Conservation (phyloP, 1,140 invertebrate species). For the Drosophila bocqueti region DNA sequence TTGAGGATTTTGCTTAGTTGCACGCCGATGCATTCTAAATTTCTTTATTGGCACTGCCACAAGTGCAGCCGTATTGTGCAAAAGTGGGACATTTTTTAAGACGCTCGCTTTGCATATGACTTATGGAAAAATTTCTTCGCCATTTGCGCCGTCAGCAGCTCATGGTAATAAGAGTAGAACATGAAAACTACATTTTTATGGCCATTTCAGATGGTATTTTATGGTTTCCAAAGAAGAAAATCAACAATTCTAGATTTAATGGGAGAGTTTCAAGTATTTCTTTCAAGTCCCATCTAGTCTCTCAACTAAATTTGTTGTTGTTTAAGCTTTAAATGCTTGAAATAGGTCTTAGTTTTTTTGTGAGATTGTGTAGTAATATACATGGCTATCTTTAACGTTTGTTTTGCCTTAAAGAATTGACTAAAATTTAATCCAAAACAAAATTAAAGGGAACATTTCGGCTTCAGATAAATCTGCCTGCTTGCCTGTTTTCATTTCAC, state of each 20-base stretch:
- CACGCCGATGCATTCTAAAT: background rate
- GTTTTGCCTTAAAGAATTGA: background rate
- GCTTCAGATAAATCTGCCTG: conserved; percentile 15
- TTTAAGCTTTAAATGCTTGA: background rate
- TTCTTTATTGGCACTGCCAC: conserved; percentile 4
- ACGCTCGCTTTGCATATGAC: conserved; percentile 46
- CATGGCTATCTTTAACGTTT: too few relatives aligned
- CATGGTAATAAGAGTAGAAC: conserved; percentile 22
- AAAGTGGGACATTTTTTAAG: conserved; percentile 17
- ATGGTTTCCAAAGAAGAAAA: conserved; percentile 24
- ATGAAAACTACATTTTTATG: conserved; percentile 29
- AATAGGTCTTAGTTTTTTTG: background rate
- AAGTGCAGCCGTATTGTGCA: conserved; percentile 30
- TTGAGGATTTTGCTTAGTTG: conserved; percentile 20
- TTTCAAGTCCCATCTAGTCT: background rate
- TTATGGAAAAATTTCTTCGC: conserved; percentile 36
- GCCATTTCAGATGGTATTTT: conserved; percentile 38
- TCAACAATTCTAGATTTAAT: conserved; percentile 18
- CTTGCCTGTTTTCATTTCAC: background rate
- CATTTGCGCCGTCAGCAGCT: conserved; percentile 42
- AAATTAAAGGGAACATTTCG: background rate
- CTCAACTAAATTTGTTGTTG: background rate
- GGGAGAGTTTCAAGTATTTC: background rate
- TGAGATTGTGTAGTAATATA: background rate
- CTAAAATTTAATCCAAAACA: background rate